These are phyloP conservation scores for Stratiolaelaps scimitus DNA, from an alignment of 1,140 invertebrate genomes.

Conservation along the genomic window DNA sequence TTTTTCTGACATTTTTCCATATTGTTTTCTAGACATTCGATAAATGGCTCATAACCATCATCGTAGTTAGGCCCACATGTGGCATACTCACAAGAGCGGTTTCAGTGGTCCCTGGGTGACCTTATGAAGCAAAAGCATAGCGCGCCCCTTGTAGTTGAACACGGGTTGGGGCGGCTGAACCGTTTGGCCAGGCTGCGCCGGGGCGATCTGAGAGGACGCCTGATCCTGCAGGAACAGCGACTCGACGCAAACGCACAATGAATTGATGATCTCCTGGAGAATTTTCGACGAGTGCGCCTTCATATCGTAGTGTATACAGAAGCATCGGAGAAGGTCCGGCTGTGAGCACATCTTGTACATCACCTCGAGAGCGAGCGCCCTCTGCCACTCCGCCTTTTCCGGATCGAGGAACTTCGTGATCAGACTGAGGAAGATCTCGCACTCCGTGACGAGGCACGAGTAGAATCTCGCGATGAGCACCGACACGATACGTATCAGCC, in stretches of 20 bases:
- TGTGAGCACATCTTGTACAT: conserved; percentile 82
- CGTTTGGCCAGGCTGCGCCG: conserved; percentile 11
- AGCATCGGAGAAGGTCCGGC: conserved; percentile 60
- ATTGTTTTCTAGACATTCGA: background rate
- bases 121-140: conserved; percentile 8
- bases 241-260: conserved; percentile 85
- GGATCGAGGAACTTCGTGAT: conserved; percentile 93
- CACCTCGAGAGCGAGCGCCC: conserved; percentile 84
- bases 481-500: conserved; percentile 77
- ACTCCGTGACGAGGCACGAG: conserved; percentile 81
- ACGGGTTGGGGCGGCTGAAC: conserved; percentile 6
- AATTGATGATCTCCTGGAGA: conserved; percentile 91
- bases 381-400: conserved; percentile 89
- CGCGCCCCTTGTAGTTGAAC: conserved; percentile 21
- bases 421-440: conserved; percentile 92
- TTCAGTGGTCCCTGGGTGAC: conserved; percentile 9
- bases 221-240: conserved; percentile 58
- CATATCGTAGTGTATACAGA: conserved; percentile 87
- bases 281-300: conserved; percentile 75
- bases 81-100: conserved; percentile 12
- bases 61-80: background rate
- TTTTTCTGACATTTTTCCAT: background rate
- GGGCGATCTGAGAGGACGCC: conserved; percentile 35
- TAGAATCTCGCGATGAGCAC: conserved; percentile 89
- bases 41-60: background rate